Conservation (phyloP, 2,113 vertebrate species). For the Myiozetetes cayanensis region DNA sequence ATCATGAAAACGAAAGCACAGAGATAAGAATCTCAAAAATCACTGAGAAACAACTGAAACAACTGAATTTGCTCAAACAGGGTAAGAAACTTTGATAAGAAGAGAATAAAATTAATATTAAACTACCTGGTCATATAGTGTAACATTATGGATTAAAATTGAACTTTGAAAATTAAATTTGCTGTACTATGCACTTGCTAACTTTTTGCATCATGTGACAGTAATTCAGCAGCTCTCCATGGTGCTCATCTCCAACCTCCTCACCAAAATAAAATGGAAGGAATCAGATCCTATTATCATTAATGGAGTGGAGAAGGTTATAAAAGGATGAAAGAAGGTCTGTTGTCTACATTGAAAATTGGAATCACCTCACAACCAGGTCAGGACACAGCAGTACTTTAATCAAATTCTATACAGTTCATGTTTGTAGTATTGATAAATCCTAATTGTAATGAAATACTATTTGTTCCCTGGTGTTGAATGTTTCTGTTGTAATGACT, state of each 20-base stretch:
- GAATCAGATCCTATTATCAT: neutral
- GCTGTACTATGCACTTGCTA: neutral
- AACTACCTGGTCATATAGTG: neutral
- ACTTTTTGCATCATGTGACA: neutral
- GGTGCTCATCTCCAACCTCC: neutral
- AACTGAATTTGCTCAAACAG: neutral
- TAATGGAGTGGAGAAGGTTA: neutral
- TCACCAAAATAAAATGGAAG: neutral
- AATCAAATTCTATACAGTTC: neutral
- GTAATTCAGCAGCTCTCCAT: neutral
- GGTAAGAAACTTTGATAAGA: neutral
- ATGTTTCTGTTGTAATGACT: neutral
- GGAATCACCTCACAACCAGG: neutral
- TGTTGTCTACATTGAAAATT: neutral
- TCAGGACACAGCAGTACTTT: constrained; percentile 10
- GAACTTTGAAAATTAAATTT: neutral
- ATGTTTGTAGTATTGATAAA: constrained; percentile 24
- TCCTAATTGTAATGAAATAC: constrained; percentile 36
- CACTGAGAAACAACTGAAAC: neutral
- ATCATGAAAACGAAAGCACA: neutral
- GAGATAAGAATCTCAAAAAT: neutral
- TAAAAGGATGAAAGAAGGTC: neutral
- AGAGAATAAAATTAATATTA: neutral
- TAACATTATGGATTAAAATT: neutral
- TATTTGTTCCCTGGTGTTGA: constrained; percentile 14